These are phyloP conservation scores for Acanthurus lineatus DNA, from an alignment of 2,797 vertebrate genomes.

Conservation along the genomic window DNA sequence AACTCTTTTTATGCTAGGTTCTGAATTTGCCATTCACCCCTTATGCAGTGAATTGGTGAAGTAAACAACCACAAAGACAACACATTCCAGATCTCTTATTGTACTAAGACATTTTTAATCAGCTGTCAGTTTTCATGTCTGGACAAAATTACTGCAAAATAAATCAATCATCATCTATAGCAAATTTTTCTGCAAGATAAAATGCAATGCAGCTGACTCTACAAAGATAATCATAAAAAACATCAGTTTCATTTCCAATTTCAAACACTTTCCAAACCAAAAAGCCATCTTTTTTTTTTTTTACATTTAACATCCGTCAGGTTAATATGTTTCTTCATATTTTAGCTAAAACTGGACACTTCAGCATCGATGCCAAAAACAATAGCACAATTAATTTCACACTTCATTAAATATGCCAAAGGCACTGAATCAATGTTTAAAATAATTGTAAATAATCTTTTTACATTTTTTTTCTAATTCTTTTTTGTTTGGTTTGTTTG, in stretches of 20 bases:
- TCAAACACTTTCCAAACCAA: not conserved
- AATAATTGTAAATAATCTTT: not conserved
- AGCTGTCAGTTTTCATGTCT: conserved; percentile 25
- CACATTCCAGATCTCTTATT: conserved; percentile 12
- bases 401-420: not conserved
- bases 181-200: conserved; percentile 13
- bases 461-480: not conserved
- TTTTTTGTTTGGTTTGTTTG: not conserved
- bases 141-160: conserved; percentile 20
- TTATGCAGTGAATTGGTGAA: not conserved
- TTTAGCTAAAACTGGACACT: not conserved
- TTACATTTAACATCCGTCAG: not conserved
- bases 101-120: conserved; percentile 37
- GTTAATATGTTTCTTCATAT: not conserved
- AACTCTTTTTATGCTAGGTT: no score
- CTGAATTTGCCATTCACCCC: not conserved
- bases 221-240: conserved; percentile 28
- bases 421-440: not conserved
- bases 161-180: conserved; percentile 12
- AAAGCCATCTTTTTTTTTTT: not conserved
- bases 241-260: conserved; percentile 16
- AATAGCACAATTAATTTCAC: not conserved
- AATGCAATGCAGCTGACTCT: conserved; percentile 29
- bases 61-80: not conserved
- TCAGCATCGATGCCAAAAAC: not conserved